These are phyloP conservation scores for Capreolus pygargus DNA, from an alignment of 2,113 vertebrate genomes.

Conservation along the genomic window DNA sequence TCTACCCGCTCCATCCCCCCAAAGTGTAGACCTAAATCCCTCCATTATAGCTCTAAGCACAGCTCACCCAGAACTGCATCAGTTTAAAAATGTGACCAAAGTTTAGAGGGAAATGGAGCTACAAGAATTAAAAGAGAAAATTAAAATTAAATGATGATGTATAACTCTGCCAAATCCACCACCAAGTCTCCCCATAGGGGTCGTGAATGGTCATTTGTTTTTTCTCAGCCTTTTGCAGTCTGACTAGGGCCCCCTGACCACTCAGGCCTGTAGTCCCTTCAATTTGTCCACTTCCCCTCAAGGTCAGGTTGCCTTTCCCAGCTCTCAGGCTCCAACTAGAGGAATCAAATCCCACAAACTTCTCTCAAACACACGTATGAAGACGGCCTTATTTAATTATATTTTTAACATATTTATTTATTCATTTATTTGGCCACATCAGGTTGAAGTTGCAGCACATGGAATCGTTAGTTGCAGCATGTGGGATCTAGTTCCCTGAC, in stretches of 20 bases:
- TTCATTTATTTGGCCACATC: background rate
- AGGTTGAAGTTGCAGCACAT: background rate
- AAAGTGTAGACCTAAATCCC: background rate
- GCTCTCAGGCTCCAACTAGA: background rate
- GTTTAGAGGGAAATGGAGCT: background rate
- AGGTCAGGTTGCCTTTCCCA: background rate
- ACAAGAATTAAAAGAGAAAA: background rate
- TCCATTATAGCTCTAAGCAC: background rate
- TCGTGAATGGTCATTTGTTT: background rate
- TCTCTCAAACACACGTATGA: background rate
- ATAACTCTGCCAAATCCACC: background rate
- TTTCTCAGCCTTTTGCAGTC: background rate
- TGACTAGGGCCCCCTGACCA: background rate
- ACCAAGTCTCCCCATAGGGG: background rate
- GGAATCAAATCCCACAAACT: background rate
- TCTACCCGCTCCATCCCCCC: background rate
- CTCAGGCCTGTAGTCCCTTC: background rate
- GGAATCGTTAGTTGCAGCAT: fast-evolving
- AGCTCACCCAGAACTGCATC: background rate
- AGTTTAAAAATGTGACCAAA: background rate
- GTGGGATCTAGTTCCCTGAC: background rate
- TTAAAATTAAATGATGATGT: background rate
- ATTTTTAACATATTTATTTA: background rate
- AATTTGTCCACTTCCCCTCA: background rate
- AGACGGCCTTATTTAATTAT: background rate